Conservation (phyloP, 2,888 invertebrate species). For the Mythimna albipuncta region DNA sequence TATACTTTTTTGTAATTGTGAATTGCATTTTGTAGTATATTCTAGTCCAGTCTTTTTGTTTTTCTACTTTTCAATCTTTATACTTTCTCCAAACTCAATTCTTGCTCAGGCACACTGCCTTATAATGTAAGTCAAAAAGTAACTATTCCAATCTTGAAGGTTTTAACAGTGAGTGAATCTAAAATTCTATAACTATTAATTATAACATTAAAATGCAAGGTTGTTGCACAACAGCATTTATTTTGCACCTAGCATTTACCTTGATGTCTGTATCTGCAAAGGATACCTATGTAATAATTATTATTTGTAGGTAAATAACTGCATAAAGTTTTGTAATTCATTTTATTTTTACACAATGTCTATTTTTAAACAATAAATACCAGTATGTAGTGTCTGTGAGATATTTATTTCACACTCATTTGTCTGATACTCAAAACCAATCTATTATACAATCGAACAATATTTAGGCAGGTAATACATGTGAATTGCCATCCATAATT, state of each 20-base stretch:
- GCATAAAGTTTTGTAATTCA: conserved; percentile 25
- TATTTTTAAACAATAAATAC: conserved; percentile 43
- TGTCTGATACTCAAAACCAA: not conserved
- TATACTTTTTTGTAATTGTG: conserved; percentile 59
- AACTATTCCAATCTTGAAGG: conserved; percentile 8
- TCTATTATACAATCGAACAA: not conserved
- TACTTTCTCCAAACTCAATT: conserved; percentile 15
- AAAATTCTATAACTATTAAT: conserved; percentile 11
- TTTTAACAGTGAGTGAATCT: conserved; percentile 19
- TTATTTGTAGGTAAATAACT: not conserved
- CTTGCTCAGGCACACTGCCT: conserved; percentile 6
- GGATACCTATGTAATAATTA: not conserved
- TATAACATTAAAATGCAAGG: conserved; percentile 5
- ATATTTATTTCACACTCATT: conserved; percentile 27
- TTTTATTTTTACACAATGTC: conserved; percentile 23
- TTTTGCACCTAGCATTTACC: conserved; percentile 24
- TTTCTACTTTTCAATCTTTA: conserved; percentile 31
- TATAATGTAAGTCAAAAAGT: conserved; percentile 32
- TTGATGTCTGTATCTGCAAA: conserved; percentile 5
- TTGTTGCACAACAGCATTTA: conserved; percentile 42
- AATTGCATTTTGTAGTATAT: conserved; percentile 61
- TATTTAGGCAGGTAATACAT: not conserved
- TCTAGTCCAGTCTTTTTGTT: conserved; percentile 60
- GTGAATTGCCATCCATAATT: not conserved
- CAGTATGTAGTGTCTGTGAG: conserved; percentile 26